Percentiles rank a stretch among this genome's conserved stretches.
Conservation (phyloP, 2,888 invertebrate species). For the Sthenelais limicola region DNA sequence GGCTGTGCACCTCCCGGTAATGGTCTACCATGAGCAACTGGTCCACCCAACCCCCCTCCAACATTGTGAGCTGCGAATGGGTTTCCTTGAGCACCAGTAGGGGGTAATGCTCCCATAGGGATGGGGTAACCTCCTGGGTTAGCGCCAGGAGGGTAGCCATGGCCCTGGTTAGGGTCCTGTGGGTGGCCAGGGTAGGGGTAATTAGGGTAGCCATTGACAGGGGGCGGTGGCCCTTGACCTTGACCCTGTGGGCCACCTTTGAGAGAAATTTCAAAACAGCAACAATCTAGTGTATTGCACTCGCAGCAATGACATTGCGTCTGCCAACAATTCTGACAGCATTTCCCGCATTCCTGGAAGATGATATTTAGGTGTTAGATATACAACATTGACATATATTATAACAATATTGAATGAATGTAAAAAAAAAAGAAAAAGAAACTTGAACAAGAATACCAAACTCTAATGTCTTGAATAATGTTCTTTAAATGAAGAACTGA, state of each 20-base stretch:
- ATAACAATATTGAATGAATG: too few species aligned
- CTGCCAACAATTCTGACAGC: background rate
- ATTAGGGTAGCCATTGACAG: background rate
- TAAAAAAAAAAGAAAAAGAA: too few species aligned
- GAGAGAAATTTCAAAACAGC: background rate
- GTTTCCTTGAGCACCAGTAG: background rate
- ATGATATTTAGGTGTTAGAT: too few species aligned
- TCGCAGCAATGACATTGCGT: background rate
- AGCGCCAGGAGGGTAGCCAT: background rate
- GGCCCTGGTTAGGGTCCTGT: background rate
- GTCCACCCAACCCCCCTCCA: too few species aligned
- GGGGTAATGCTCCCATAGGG: too few species aligned
- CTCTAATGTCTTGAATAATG: too few species aligned
- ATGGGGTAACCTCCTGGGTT: too few species aligned
- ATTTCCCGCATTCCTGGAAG: too few species aligned
- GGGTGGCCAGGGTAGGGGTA: background rate
- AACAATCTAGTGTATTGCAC: background rate
- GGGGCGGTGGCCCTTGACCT: background rate
- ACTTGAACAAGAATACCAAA: too few species aligned
- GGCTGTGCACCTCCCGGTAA: constrained; percentile 14
- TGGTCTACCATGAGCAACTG: background rate
- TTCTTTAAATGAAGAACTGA: too few species aligned
- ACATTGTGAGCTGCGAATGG: background rate
- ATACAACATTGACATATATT: too few species aligned
- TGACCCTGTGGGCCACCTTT: background rate